Conservation (phyloP, 2,797 vertebrate species). For the Ambastaia sidthimunki region DNA sequence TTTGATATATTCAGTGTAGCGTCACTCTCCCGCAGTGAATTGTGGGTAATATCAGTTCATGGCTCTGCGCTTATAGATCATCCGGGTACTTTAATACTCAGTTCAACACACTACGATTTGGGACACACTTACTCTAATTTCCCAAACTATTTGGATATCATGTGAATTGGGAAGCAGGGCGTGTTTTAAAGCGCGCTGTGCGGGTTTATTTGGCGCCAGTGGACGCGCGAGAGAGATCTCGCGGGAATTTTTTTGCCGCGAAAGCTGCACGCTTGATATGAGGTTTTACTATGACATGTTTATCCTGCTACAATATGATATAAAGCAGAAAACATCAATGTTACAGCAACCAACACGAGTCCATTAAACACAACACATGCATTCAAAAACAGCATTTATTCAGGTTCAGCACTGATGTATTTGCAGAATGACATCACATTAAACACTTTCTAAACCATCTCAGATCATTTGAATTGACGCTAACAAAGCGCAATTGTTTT, state of each 20-base stretch:
- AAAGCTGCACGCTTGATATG: slow-evolving; percentile 52
- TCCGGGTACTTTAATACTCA: too few species aligned
- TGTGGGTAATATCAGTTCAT: too few species aligned
- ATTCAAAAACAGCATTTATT: not conserved
- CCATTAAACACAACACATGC: not conserved
- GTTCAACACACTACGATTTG: too few species aligned
- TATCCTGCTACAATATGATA: not conserved
- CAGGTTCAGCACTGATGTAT: not conserved
- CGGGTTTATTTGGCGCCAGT: not conserved
- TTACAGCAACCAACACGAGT: not conserved
- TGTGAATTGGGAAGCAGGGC: not conserved
- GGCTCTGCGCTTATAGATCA: too few species aligned
- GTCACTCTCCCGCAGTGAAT: too few species aligned
- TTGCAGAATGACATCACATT: not conserved
- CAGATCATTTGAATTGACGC: not conserved
- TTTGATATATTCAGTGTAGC: too few species aligned
- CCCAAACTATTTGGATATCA: too few species aligned
- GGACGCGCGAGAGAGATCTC: slow-evolving; percentile 67
- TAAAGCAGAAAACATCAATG: not conserved
- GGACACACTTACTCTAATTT: too few species aligned
- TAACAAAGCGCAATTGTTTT: not conserved
- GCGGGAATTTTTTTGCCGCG: slow-evolving; percentile 76
- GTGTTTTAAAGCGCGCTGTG: not conserved
- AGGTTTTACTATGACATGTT: slow-evolving; percentile 51
- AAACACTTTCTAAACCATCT: not conserved